Evolutionary conservation across 2,113 vertebrate genomes (phyloP).

Genomic region (Platycercus adscitus): DNA sequence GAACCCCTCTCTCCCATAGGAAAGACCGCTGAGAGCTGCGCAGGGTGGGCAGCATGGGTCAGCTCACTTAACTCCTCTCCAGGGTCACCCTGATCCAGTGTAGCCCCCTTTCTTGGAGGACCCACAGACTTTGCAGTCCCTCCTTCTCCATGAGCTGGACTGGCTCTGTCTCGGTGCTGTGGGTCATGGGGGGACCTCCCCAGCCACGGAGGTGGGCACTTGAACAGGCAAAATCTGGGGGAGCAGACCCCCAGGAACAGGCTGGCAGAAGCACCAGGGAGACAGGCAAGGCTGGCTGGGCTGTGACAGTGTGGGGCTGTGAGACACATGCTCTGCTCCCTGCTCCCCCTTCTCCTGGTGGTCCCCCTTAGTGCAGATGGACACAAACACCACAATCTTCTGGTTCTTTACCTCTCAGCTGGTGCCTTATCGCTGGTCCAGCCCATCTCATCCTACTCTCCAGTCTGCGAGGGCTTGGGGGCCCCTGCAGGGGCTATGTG

Average conservation of each 20-base stretch:
- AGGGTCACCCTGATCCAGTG: accelerated
- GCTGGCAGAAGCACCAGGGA: accelerated
- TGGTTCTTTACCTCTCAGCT: background rate
- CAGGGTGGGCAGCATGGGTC: accelerated
- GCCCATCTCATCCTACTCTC: background rate
- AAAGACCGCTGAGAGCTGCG: accelerated
- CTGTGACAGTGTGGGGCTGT: background rate
- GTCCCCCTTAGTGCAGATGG: background rate
- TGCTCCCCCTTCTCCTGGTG: accelerated
- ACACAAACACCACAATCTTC: background rate
- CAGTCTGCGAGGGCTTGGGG: background rate
- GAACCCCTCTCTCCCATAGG: accelerated
- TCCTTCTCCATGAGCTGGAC: background rate
- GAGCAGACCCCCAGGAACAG: background rate
- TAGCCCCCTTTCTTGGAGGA: accelerated
- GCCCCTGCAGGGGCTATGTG: accelerated
- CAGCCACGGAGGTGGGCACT: background rate
- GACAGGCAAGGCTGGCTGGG: accelerated
- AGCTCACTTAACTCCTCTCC: too few species aligned
- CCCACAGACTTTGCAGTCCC: accelerated
- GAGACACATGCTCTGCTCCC: background rate
- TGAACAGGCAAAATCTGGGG: accelerated
- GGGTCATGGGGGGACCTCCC: background rate
- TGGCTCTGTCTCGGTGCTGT: background rate
- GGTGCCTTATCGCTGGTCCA: background rate